A percentile compares a stretch with the other conserved stretches of the same genome.
Conservation (phyloP, 2,888 invertebrate species). For the Thymelicus sylvestris region DNA sequence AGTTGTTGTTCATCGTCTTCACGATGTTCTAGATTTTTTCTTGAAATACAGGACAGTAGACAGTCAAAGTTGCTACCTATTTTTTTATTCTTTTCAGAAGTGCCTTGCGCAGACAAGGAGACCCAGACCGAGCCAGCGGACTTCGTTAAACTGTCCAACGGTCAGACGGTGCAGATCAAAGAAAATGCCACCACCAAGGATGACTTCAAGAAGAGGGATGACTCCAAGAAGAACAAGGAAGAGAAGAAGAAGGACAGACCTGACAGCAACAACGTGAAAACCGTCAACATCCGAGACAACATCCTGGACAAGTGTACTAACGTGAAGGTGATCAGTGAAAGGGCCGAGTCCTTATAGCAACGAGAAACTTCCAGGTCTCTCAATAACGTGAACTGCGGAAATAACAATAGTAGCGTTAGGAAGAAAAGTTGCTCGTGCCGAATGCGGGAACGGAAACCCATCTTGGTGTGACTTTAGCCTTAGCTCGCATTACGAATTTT, state of each 20-base stretch:
- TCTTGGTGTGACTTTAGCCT: slow-evolving; percentile 62
- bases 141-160: slow-evolving; percentile 64
- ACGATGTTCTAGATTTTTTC: no score
- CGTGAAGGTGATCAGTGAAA: slow-evolving; percentile 53
- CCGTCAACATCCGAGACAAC: slow-evolving; percentile 42
- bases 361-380: slow-evolving; percentile 70
- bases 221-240: slow-evolving; percentile 45
- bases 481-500: no score
- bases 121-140: slow-evolving; percentile 73
- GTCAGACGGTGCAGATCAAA: slow-evolving; percentile 57
- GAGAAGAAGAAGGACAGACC: slow-evolving; percentile 45
- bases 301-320: slow-evolving; percentile 39
- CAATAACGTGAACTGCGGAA: slow-evolving; percentile 59
- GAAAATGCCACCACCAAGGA: slow-evolving; percentile 24
- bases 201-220: slow-evolving; percentile 47
- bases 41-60: no score
- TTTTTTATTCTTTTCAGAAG: slow-evolving; percentile 22
- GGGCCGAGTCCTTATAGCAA: slow-evolving; percentile 73
- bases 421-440: slow-evolving; percentile 78
- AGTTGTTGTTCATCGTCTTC: no score
- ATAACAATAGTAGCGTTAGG: slow-evolving; percentile 58
- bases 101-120: slow-evolving; percentile 62
- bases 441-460: slow-evolving; percentile 70
- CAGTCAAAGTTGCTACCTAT: background rate
- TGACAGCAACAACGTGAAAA: slow-evolving; percentile 52